phyloP scores from a whole-genome alignment of 1,140 invertebrate species.

The Drosophila parvula region DNA sequence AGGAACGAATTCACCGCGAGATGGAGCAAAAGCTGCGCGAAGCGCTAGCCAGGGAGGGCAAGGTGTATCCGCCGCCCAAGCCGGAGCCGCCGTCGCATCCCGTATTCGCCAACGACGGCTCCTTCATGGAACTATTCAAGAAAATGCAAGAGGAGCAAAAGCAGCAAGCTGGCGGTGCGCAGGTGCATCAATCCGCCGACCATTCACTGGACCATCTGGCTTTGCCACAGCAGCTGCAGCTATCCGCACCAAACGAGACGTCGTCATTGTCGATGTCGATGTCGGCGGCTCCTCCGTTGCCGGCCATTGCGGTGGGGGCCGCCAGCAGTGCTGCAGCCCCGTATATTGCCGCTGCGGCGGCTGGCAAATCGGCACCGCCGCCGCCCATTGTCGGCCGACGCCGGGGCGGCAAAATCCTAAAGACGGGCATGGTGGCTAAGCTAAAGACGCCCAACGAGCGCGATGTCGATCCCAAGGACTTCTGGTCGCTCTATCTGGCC shows the following conservation, averaged over 20 bases:
- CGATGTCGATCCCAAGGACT: conserved; percentile 90
- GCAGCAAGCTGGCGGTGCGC: conserved; percentile 59
- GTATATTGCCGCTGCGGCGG: conserved; percentile 84
- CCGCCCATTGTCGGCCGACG: conserved; percentile 89
- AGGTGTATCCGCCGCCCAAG: conserved; percentile 82
- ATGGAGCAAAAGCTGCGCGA: conserved; percentile 80
- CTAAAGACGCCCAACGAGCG: conserved; percentile 87
- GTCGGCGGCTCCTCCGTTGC: conserved; percentile 35
- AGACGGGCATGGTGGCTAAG: conserved; percentile 95
- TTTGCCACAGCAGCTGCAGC: conserved; percentile 19
- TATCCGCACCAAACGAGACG: conserved; percentile 32
- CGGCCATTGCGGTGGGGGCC: conserved; percentile 80
- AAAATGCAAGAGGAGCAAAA: conserved; percentile 92
- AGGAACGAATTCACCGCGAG: conserved; percentile 81
- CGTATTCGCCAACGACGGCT: conserved; percentile 93
- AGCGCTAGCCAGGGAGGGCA: conserved; percentile 77
- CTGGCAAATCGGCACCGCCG: conserved; percentile 65
- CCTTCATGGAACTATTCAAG: conserved; percentile 95
- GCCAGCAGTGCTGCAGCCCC: conserved; percentile 66
- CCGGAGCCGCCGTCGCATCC: conserved; percentile 80
- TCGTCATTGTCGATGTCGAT: not conserved
- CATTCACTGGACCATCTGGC: conserved; percentile 3
- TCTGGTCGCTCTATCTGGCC: conserved; percentile 95
- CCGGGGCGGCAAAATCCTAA: conserved; percentile 92
- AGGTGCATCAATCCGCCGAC: conserved; percentile 30